phyloP scores from a whole-genome alignment of 2,888 invertebrate genomes.

The Frankliniella fusca region DNA sequence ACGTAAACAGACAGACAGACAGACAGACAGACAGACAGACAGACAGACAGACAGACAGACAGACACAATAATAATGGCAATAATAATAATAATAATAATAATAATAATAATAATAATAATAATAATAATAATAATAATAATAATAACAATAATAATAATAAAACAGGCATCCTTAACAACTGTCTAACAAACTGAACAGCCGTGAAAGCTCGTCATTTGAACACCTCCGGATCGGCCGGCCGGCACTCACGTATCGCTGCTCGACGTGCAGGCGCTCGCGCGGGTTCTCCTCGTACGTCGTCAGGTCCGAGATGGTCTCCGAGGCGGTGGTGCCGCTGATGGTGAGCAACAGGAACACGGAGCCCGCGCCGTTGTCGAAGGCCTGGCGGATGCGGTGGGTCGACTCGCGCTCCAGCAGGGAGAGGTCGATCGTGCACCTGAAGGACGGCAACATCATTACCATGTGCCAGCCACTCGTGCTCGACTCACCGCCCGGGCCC shows the following conservation, averaged over 20 bases:
- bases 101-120: no score
- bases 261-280: constrained; percentile 61
- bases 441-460: constrained; percentile 41
- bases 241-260: constrained; percentile 63
- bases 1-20: no score
- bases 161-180: no score
- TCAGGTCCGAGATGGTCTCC: constrained; percentile 87
- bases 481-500: background rate
- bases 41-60: no score
- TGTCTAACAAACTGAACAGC: no score
- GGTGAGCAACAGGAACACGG: constrained; percentile 80
- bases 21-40: no score
- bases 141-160: no score
- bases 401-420: constrained; percentile 76
- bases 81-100: no score
- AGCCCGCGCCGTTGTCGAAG: constrained; percentile 79
- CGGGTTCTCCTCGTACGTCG: constrained; percentile 76
- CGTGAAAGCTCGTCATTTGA: no score
- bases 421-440: constrained; percentile 81
- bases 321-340: constrained; percentile 92
- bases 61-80: no score
- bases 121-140: no score
- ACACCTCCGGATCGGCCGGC: no score
- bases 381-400: constrained; percentile 88
- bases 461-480: background rate